Evolutionary conservation across 1,140 invertebrate species (phyloP), one percentile per base, ranked within the genome.

Genomic region (Camponotus vicinus): DNA sequence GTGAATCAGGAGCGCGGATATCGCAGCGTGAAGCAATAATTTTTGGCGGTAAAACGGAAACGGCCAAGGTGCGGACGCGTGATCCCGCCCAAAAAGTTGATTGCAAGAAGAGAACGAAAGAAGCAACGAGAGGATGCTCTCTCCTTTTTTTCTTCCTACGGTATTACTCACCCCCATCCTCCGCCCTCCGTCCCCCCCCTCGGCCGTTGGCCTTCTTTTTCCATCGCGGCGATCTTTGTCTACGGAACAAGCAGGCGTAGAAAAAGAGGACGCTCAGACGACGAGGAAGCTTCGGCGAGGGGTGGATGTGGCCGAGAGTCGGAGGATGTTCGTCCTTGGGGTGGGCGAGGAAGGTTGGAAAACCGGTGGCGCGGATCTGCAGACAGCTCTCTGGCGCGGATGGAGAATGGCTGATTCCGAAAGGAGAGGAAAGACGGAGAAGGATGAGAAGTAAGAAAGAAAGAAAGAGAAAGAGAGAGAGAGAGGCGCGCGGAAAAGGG

Each of bases 381-480:
- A 92, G 91, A 92, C 92, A 91, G 89, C 90, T 92, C 90, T 59
- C 84, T 69, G 69, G 86, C 85, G 85, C 86, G 91, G 86, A 90
- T 85, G 88, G 89, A 90, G 91, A 92, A 92, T 92, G 89, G 87
- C 87, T 91, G 92, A 92, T 92, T 92, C 88, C 69, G 85, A 86
- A 77, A 86, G 84, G 87, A 91, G 77, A 88, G 89, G 87, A 91
- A 70, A 82, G 79, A 55, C 52, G 40, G 69, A 75, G 64, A 61
- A 59, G 66, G 27, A 71, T 78, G 59, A 21, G 57, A 69, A 40
- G 49, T 78, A 83, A 83, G 45, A 61, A 83, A 49, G 27, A 27
- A 27, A 27, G 27, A 27, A 27, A 27, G 27, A 27, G 27, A 27
- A 27, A 27, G 27, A 27, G 27, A 27, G 27, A 27, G 63, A 34